A percentile compares a stretch with the other conserved stretches of the same genome.
Evolutionary conservation across 2,888 invertebrate species (phyloP).

Genomic region (Carabus problematicus): DNA sequence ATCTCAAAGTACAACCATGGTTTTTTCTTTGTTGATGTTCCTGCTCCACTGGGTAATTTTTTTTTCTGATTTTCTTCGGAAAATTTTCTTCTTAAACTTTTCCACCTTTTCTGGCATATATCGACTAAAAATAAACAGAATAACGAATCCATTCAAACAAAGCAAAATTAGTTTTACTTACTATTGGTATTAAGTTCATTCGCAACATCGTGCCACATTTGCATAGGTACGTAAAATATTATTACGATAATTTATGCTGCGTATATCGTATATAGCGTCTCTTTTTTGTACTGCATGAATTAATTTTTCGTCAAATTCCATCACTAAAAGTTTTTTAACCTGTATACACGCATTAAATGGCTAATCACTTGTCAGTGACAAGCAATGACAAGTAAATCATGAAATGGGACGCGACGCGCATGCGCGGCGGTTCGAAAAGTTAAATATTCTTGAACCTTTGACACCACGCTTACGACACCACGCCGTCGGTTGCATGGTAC

Average conservation of each 20-base stretch:
- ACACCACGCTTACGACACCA: too few relatives aligned
- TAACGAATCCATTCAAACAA: neutral
- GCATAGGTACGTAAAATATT: neutral
- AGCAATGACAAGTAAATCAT: too few relatives aligned
- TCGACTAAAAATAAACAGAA: too few relatives aligned
- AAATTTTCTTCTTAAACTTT: too few relatives aligned
- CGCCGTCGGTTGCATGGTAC: too few relatives aligned
- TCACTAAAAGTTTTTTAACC: neutral
- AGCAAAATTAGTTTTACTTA: neutral
- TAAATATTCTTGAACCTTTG: too few relatives aligned
- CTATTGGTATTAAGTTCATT: neutral
- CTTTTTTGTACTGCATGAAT: neutral
- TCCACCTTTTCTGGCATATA: too few relatives aligned
- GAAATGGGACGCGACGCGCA: neutral
- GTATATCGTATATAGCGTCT: neutral
- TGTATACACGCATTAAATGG: neutral
- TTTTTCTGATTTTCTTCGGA: too few relatives aligned
- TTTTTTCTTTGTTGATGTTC: too few relatives aligned
- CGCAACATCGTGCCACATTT: neutral
- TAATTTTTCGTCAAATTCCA: slow-evolving; percentile 11
- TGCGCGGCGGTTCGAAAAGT: neutral
- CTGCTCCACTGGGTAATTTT: too few relatives aligned
- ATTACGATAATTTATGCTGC: neutral
- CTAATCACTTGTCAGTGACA: neutral
- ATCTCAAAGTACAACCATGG: too few relatives aligned